A percentile compares a stretch with the other conserved stretches of the same genome.
These are phyloP conservation scores for Menidia menidia DNA, from an alignment of 2,797 vertebrate genomes.

Conservation along the genomic window DNA sequence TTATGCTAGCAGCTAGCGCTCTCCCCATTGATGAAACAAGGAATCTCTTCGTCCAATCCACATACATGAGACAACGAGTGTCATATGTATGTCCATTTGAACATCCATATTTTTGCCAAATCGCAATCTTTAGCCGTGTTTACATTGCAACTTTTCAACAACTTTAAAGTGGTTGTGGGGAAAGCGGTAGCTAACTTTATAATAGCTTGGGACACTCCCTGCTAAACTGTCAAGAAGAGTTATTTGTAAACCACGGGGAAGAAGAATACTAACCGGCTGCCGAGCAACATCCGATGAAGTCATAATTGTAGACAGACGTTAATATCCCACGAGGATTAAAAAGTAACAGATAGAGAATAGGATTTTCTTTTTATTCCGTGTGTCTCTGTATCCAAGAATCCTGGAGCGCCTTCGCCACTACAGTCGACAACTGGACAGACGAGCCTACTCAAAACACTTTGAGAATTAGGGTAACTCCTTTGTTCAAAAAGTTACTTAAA, in stretches of 20 bases:
- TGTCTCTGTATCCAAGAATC: neutral
- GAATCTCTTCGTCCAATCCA: neutral
- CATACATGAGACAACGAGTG: neutral
- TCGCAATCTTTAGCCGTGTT: accelerated
- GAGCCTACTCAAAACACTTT: slow-evolving; percentile 30
- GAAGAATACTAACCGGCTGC: slow-evolving; percentile 73
- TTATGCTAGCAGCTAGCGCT: slow-evolving; percentile 29
- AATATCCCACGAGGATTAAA: neutral
- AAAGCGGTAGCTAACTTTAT: slow-evolving; percentile 60
- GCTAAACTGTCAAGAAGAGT: slow-evolving; percentile 43
- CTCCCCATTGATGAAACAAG: neutral
- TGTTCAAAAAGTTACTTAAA: neutral
- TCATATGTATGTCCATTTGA: accelerated
- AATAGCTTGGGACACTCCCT: slow-evolving; percentile 76
- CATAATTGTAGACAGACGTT: slow-evolving; percentile 59
- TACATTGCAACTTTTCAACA: neutral
- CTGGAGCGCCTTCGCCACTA: slow-evolving; percentile 45
- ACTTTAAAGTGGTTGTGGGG: slow-evolving; percentile 3
- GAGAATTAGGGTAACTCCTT: slow-evolving; percentile 5
- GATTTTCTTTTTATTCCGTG: slow-evolving; percentile 17
- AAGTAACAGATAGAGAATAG: slow-evolving; percentile 17
- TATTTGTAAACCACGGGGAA: slow-evolving; percentile 4
- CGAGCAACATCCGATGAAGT: slow-evolving; percentile 82
- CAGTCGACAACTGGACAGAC: slow-evolving; percentile 67
- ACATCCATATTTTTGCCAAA: neutral